Conservation (phyloP, 2,113 vertebrate genomes). For the Burhinus oedicnemus region DNA sequence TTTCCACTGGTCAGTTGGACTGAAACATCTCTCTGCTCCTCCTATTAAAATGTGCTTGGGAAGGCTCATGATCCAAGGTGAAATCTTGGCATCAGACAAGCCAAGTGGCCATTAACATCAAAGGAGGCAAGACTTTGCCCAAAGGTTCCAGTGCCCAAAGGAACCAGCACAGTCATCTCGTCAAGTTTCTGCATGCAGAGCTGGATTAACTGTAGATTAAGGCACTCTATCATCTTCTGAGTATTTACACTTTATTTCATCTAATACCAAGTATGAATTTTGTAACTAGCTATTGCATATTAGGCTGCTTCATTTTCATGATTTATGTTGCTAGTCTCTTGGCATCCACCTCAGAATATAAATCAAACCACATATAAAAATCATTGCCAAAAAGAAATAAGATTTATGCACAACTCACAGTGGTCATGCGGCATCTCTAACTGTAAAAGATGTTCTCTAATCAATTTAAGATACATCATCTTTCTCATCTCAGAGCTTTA, state of each 20-base stretch:
- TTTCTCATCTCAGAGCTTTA: constrained; percentile 28
- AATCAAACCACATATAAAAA: constrained; percentile 55
- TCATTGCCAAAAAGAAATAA: constrained; percentile 48
- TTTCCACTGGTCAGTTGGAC: neutral
- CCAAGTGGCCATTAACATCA: neutral
- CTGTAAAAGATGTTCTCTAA: constrained; percentile 40
- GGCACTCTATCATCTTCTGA: neutral
- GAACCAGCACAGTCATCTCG: neutral
- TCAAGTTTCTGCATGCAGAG: neutral
- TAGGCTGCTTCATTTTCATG: constrained; percentile 38
- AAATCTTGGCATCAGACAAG: neutral
- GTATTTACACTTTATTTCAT: constrained; percentile 53
- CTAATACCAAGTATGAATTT: constrained; percentile 50
- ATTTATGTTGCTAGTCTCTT: constrained; percentile 60
- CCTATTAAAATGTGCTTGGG: neutral
- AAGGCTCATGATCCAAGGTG: neutral
- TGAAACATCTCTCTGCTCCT: neutral
- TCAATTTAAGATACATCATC: constrained; percentile 39
- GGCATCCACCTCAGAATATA: constrained; percentile 26
- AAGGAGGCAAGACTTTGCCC: neutral
- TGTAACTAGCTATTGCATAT: constrained; percentile 52
- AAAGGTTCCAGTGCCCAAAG: neutral
- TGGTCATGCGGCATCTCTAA: constrained; percentile 44
- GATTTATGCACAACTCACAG: constrained; percentile 49
- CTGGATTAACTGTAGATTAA: constrained; percentile 27